phyloP scores from a whole-genome alignment of 2,888 invertebrate genomes.

The Drosophila stalkeri region DNA sequence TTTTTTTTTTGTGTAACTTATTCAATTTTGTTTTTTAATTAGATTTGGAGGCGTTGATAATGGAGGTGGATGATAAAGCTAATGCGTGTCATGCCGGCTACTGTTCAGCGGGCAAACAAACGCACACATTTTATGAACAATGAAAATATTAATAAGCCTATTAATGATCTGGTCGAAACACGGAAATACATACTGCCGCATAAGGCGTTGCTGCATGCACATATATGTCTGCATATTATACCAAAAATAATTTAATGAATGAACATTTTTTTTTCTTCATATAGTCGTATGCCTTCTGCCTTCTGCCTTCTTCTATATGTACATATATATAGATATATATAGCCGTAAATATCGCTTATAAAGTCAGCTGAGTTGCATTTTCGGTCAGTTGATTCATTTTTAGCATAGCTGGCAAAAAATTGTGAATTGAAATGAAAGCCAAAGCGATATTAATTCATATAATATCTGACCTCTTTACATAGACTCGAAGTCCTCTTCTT shows the following conservation, averaged over 20 bases:
- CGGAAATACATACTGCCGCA: conserved; percentile 17
- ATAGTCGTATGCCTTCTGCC: conserved; percentile 1
- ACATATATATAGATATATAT: not conserved
- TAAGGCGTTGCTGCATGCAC: conserved; percentile 2
- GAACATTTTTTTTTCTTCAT: conserved; percentile 17
- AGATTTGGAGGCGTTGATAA: conserved; percentile 76
- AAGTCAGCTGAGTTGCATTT: conserved; percentile 28
- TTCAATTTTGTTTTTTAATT: conserved; percentile 67
- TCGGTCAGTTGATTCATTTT: conserved; percentile 12
- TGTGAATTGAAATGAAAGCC: conserved; percentile 8
- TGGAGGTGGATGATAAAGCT: conserved; percentile 51
- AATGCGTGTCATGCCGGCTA: conserved; percentile 64
- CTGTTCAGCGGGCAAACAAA: conserved; percentile 44
- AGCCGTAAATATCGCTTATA: conserved; percentile 7
- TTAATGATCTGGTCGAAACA: conserved; percentile 47
- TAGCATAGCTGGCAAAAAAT: conserved; percentile 9
- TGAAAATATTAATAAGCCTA: conserved; percentile 58
- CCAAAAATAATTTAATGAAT: conserved; percentile 29
- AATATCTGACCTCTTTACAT: conserved; percentile 14
- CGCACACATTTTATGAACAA: conserved; percentile 33
- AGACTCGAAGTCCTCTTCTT: not conserved
- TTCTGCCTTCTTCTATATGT: conserved; percentile 4
- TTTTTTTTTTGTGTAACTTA: conserved; percentile 42
- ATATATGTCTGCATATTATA: conserved; percentile 19
- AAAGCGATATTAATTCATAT: conserved; percentile 12